Base-by-base conservation (phyloP, 1,140 invertebrate species). In the Palaemon carinicauda region DNA sequence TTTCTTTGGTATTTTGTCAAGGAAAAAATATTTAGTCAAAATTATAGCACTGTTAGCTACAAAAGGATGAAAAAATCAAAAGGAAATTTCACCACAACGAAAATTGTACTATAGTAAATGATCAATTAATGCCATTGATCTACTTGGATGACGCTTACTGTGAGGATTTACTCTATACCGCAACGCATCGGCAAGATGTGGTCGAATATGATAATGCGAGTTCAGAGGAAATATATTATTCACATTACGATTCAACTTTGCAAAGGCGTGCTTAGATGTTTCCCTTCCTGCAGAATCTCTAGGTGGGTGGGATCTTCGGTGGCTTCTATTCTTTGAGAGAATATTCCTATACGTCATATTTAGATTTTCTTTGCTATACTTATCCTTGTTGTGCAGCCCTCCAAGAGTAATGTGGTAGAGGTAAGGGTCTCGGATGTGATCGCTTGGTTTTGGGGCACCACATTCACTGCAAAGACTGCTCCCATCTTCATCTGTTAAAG, bases 321-420 rank as follows among this genome's bases (percentile, higher is more conserved):
- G 31, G 31, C 29, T 33, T 33, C 21, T 33, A 3, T 75, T 50
- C 41, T 41, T 41, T 41, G 41, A 41, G 12, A 41, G 41, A 12
- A 41, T 12, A 41, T 41, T 12, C 5, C 41, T 41, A 12, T 41
- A 41, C 7, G 41, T 41, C 41, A 41, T 41, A 12, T 41, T 41
- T 41, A 41, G 0, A 15, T 75, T 3, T 79, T 79, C 54, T 9
- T 79, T 53, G 24, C 9, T n/a, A 53, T 24, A 33, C 52, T 21
- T 51, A 33, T 19, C 74, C 24, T 17, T 19, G 21, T 31, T 19
- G 31, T 75, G 75, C 73, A 84, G 41, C 15, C 53, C 82, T 52
- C 82, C 73, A 27, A 84, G 82, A 50, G 82, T 84, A 50, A 84
- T 84, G 19, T 84, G 82, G 73, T 84, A 84, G 21, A 84, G 27